Conservation (phyloP, 2,888 invertebrate species). For the Spialia ferax region DNA sequence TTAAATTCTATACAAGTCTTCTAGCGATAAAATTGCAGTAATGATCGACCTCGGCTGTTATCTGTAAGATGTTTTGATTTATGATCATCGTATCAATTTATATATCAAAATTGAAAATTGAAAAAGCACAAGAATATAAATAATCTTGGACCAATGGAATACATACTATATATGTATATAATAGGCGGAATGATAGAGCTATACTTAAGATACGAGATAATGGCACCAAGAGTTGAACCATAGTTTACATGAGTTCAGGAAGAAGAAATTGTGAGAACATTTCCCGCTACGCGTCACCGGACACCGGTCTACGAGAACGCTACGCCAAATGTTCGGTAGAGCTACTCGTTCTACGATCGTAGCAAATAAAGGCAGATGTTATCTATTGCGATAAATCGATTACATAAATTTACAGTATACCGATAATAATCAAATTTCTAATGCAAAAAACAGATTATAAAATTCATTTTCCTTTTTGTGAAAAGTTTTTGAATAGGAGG, state of each 20-base stretch:
- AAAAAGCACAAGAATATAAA: not conserved
- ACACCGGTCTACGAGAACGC: not conserved
- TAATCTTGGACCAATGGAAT: too few relatives aligned
- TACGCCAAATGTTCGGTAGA: not conserved
- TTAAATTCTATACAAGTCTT: not conserved
- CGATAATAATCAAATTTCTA: too few relatives aligned
- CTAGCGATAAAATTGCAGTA: not conserved
- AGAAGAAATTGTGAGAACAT: not conserved
- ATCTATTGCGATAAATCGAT: not conserved
- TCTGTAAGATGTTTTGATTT: not conserved
- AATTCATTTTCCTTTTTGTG: too few relatives aligned
- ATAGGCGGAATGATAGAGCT: too few relatives aligned
- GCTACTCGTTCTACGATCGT: slow-evolving; percentile 4
- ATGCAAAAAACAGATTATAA: too few relatives aligned
- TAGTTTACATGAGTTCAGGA: not conserved
- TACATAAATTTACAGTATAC: too few relatives aligned
- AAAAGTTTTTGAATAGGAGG: too few relatives aligned
- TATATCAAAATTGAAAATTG: not conserved
- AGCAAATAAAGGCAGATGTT: not conserved
- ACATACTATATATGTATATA: too few relatives aligned
- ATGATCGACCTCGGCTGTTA: not conserved
- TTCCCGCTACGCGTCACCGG: not conserved
- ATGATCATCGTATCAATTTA: not conserved
- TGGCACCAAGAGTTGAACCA: too few relatives aligned
- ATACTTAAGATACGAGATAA: too few relatives aligned